phyloP scores from a whole-genome alignment of 2,797 vertebrate genomes.

The Sparidentex hasta region DNA sequence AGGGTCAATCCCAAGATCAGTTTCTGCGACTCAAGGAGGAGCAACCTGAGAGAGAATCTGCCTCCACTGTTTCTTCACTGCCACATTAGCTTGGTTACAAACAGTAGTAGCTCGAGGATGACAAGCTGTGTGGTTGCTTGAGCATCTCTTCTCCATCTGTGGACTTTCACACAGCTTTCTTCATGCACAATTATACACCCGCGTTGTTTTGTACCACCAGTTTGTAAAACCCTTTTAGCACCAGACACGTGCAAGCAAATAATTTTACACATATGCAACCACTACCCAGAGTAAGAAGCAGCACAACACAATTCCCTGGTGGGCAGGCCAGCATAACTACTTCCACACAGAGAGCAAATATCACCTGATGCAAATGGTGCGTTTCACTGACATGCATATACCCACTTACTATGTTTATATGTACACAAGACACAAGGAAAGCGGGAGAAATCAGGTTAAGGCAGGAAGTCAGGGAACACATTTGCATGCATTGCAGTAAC shows the following conservation, averaged over 20 bases:
- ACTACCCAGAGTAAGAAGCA: background rate
- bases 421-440: slow-evolving; percentile 11
- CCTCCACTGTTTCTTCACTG: slow-evolving; percentile 20
- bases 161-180: slow-evolving; percentile 50
- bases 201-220: slow-evolving; percentile 18
- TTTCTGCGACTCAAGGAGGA: background rate
- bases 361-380: slow-evolving; percentile 3
- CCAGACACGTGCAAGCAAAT: slow-evolving; percentile 12
- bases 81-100: slow-evolving; percentile 47
- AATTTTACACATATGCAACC: slow-evolving; percentile 17
- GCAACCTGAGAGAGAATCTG: slow-evolving; percentile 20
- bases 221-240: slow-evolving; percentile 12
- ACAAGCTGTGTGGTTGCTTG: slow-evolving; percentile 64
- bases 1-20: background rate
- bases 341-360: background rate
- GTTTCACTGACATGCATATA: slow-evolving; percentile 38
- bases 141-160: slow-evolving; percentile 76
- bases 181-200: slow-evolving; percentile 28
- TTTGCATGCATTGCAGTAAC: slow-evolving; percentile 38
- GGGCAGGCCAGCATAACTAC: background rate
- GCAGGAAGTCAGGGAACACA: slow-evolving; percentile 25
- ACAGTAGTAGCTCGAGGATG: slow-evolving; percentile 41
- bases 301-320: background rate
- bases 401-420: background rate
- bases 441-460: slow-evolving; percentile 26